phyloP scores from a whole-genome alignment of 2,797 vertebrate genomes.

The Centroberyx gerrardi region DNA sequence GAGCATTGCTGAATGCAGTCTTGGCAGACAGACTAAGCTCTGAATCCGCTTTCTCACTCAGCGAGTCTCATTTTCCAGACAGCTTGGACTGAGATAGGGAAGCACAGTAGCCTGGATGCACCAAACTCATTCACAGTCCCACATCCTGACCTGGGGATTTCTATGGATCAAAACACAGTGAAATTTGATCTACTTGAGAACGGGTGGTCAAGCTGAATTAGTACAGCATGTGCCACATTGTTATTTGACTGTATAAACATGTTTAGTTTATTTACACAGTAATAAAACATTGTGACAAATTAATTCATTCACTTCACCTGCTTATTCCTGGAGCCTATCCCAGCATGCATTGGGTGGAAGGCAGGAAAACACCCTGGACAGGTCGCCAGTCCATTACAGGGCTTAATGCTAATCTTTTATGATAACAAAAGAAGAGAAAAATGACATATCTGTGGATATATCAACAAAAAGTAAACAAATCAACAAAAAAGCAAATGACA shows the following conservation, averaged over 20 bases:
- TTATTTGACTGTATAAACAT: conserved; percentile 6
- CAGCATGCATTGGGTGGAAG: too few species aligned
- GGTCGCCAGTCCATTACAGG: too few species aligned
- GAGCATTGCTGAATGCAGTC: conserved; percentile 2
- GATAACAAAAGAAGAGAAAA: too few species aligned
- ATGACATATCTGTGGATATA: too few species aligned
- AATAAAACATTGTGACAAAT: background rate
- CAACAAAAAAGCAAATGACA: too few species aligned
- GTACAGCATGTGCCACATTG: background rate
- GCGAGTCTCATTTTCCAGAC: background rate
- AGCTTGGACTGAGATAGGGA: background rate
- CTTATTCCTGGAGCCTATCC: too few species aligned
- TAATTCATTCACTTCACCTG: too few species aligned
- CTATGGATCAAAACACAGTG: background rate
- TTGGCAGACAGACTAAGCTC: background rate
- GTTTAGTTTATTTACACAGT: background rate
- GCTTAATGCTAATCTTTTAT: too few species aligned
- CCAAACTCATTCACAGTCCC: background rate
- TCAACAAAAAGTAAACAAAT: too few species aligned
- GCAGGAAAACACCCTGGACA: too few species aligned
- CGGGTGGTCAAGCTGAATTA: background rate
- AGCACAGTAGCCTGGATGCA: background rate
- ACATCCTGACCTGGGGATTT: background rate
- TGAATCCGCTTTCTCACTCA: conserved; percentile 9
- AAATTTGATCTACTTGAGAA: background rate